A percentile compares a stretch with the other conserved stretches of the same genome.
phyloP scores from a whole-genome alignment of 2,113 vertebrate species.

The Lophius piscatorius region DNA sequence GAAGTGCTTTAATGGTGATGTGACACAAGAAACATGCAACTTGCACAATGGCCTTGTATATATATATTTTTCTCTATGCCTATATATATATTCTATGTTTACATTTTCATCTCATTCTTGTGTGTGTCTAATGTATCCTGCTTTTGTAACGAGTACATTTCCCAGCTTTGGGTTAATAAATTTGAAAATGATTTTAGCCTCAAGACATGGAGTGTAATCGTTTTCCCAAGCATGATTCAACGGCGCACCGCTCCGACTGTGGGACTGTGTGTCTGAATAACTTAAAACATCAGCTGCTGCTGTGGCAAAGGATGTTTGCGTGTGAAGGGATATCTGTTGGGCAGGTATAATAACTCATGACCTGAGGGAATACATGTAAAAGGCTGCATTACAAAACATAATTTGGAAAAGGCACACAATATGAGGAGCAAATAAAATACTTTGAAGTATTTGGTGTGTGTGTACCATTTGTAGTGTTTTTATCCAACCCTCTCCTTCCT shows the following conservation, averaged over 20 bases:
- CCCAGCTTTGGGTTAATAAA: too few relatives aligned
- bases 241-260: slow-evolving; percentile 7
- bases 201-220: neutral
- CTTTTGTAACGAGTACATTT: too few relatives aligned
- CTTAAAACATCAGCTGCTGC: slow-evolving; percentile 49
- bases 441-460: slow-evolving; percentile 1
- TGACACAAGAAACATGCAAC: neutral
- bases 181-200: slow-evolving; percentile 28
- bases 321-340: slow-evolving; percentile 49
- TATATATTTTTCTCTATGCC: too few relatives aligned
- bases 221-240: slow-evolving; percentile 7
- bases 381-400: slow-evolving; percentile 16
- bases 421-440: too few relatives aligned
- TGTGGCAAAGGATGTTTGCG: slow-evolving; percentile 9
- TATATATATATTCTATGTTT: too few relatives aligned
- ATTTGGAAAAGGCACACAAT: too few relatives aligned
- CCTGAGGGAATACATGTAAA: slow-evolving; percentile 15
- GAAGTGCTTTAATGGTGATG: neutral
- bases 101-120: too few relatives aligned
- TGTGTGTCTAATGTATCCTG: too few relatives aligned
- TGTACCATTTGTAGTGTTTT: neutral
- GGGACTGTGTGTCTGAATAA: slow-evolving; percentile 27
- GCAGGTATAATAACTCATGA: slow-evolving; percentile 58
- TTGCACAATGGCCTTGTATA: too few relatives aligned
- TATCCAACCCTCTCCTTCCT: too few relatives aligned